phyloP scores from a whole-genome alignment of 2,113 vertebrate genomes.

The Pantherophis guttatus region DNA sequence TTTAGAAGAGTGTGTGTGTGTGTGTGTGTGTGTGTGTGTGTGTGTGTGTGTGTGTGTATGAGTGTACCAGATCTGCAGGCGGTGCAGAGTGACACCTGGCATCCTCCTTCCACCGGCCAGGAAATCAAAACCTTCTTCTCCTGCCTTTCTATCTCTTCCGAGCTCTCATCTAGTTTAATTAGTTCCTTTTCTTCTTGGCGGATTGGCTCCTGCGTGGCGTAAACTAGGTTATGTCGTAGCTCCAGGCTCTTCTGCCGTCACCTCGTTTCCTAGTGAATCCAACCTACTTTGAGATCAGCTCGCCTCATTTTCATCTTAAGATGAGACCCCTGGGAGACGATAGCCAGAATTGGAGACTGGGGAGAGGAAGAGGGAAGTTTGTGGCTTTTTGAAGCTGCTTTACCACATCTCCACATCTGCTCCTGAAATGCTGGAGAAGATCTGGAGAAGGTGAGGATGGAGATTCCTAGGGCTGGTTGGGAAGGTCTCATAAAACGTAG shows the following conservation, averaged over 20 bases:
- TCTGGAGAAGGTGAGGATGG: fast-evolving
- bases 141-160: neutral
- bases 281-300: slow-evolving; percentile 68
- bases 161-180: neutral
- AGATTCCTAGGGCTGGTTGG: fast-evolving
- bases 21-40: no score
- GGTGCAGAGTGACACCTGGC: fast-evolving
- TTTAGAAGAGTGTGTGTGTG: neutral
- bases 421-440: neutral
- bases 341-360: neutral
- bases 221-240: slow-evolving; percentile 61
- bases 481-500: neutral
- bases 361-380: fast-evolving
- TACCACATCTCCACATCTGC: no score
- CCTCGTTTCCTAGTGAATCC: slow-evolving; percentile 62
- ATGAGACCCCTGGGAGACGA: neutral
- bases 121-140: neutral
- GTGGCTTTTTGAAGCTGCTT: neutral
- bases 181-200: slow-evolving; percentile 24
- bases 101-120: fast-evolving
- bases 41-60: no score
- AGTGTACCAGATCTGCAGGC: fast-evolving
- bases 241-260: slow-evolving; percentile 38
- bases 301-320: fast-evolving
- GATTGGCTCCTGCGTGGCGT: slow-evolving; percentile 9